Percentiles rank a stretch among this genome's conserved stretches.
Conservation (phyloP, 2,888 invertebrate genomes). For the Ptycholaimellus sp. region DNA sequence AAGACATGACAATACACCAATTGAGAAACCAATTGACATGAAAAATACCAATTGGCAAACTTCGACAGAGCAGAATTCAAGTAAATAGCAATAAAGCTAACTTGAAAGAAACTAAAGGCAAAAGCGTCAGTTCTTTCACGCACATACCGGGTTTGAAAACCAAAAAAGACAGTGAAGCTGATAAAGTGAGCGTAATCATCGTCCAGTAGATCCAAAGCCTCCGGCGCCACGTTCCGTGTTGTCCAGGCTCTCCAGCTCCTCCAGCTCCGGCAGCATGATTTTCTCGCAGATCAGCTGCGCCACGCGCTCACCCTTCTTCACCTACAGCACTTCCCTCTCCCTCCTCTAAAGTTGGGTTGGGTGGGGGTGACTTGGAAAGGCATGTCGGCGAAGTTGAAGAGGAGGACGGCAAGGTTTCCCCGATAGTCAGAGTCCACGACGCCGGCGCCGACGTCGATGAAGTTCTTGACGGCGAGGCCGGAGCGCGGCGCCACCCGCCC, state of each 20-base stretch:
- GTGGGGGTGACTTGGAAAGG: conserved; percentile 49
- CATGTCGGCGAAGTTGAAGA: conserved; percentile 68
- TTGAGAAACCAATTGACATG: too few species aligned
- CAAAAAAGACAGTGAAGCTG: too few species aligned
- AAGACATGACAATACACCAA: too few species aligned
- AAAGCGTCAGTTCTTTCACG: too few species aligned
- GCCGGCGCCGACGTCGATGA: conserved; percentile 89
- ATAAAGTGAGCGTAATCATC: too few species aligned
- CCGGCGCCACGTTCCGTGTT: conserved; percentile 57
- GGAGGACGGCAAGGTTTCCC: conserved; percentile 34
- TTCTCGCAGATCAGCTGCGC: conserved; percentile 87
- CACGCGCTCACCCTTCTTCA: conserved; percentile 69
- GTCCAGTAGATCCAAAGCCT: conserved; percentile 94
- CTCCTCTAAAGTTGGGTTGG: too few species aligned
- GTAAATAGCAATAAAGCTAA: too few species aligned
- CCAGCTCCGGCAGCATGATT: conserved; percentile 56
- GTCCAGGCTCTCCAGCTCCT: conserved; percentile 47
- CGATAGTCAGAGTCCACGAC: conserved; percentile 84
- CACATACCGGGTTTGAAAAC: too few species aligned
- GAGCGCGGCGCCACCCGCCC: conserved; percentile 26
- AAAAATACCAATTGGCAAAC: too few species aligned
- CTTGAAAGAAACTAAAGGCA: too few species aligned
- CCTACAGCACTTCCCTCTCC: too few species aligned
- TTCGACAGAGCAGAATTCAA: too few species aligned
- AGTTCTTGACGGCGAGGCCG: conserved; percentile 54